These are phyloP conservation scores for Callinectes sapidus DNA, from an alignment of 2,888 invertebrate genomes.

Conservation along the genomic window DNA sequence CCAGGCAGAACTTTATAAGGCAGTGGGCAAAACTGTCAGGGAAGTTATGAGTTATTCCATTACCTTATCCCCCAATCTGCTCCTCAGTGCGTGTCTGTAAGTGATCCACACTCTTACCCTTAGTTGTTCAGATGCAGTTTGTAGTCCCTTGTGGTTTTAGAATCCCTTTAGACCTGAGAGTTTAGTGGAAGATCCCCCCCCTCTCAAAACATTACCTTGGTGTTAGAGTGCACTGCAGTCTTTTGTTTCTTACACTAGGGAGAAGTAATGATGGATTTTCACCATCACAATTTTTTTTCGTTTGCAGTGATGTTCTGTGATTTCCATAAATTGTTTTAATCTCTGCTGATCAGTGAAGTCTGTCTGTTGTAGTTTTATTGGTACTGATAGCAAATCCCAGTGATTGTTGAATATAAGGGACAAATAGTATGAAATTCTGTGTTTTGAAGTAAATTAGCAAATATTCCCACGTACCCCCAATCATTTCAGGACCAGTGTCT, in stretches of 20 bases:
- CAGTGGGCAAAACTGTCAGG: background rate
- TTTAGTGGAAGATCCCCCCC: background rate
- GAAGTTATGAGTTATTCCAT: background rate
- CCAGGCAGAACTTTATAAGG: background rate
- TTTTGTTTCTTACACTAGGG: background rate
- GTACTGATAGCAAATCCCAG: background rate
- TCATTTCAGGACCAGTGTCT: background rate
- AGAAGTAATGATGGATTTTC: conserved; percentile 15
- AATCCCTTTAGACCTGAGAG: background rate
- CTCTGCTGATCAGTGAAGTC: background rate
- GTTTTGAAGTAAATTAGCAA: background rate
- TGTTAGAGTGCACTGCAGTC: background rate
- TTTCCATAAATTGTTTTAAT: background rate
- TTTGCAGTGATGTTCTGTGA: background rate
- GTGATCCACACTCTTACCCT: background rate
- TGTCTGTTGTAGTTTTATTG: background rate
- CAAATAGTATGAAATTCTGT: background rate
- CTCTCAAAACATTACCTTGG: background rate
- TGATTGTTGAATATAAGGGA: background rate
- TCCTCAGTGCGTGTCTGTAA: background rate
- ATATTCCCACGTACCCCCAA: background rate
- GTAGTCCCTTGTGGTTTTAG: background rate
- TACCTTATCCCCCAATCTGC: background rate
- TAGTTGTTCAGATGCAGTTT: background rate
- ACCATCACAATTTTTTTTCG: background rate